phyloP scores from a whole-genome alignment of 2,797 vertebrate species.

The Pseudomugil gertrudae region DNA sequence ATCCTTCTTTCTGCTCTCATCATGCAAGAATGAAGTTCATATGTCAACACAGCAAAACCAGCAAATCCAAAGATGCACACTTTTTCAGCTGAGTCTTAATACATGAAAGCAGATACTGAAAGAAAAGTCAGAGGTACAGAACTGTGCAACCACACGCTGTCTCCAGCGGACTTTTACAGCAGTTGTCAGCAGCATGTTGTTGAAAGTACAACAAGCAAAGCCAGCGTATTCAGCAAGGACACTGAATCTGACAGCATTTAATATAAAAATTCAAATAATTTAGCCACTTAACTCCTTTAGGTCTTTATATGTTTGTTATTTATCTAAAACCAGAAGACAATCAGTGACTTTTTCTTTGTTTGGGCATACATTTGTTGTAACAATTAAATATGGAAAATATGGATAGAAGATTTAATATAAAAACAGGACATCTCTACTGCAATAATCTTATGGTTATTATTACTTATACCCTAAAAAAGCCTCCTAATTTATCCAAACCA shows the following conservation, averaged over 20 bases:
- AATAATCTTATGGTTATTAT: constrained; percentile 21
- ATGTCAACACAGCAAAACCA: constrained; percentile 55
- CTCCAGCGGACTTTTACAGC: not conserved
- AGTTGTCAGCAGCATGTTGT: not conserved
- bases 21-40: constrained; percentile 43
- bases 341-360: constrained; percentile 18
- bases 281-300: not conserved
- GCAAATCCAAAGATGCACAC: constrained; percentile 40
- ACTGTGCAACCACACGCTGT: constrained; percentile 19
- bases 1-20: constrained; percentile 61
- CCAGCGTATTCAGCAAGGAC: not conserved
- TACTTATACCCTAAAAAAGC: constrained; percentile 18
- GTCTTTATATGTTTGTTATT: not conserved
- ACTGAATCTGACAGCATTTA: not conserved
- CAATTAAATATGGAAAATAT: constrained; percentile 27
- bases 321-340: constrained; percentile 1
- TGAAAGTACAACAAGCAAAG: constrained; percentile 5
- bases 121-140: constrained; percentile 21
- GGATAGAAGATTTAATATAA: constrained; percentile 30
- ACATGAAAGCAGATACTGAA: constrained; percentile 42
- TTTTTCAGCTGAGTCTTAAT: constrained; percentile 43
- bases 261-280: not conserved
- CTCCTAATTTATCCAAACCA: constrained; percentile 28
- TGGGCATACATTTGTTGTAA: constrained; percentile 14
- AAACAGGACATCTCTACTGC: constrained; percentile 32